Evolutionary conservation across 64 coral and sea anemone species (phyloP), one percentile per base, ranked within the genome.

Genomic region (Orbicella faveolata): DNA sequence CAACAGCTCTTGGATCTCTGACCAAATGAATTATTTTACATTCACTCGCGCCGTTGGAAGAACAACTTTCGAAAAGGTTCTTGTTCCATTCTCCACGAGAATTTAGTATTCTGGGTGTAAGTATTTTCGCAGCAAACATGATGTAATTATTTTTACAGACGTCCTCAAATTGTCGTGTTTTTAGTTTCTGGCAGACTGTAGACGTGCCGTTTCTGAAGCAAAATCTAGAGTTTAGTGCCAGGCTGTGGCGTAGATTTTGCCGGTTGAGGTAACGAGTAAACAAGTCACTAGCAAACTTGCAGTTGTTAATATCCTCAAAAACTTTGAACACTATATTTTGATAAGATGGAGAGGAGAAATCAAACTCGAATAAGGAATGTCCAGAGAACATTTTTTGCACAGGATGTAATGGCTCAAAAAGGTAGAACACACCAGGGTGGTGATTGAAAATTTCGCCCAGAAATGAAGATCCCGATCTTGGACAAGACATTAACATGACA

Each of bases 381-480:
- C 52, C 1, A 4, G 18, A 21, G 21, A 78, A n/a, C 19, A n/a
- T 25, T 9, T 5, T 41, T 53, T 78, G 76, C 48, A 78, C 15
- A 18, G 76, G 0, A 52, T 12, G 44, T 18, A 78, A 53, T 53
- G 76, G 76, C 41, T 78, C 76, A 78, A 78, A 78, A 9, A 78
- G 52, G 52, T 78, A 78, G 17, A 78, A 53, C 1, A 78, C 76
- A 53, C 23, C 15, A n/a, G 76, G 76, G 52, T 78, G 76, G 52
- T 78, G 76, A 53, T 78, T 78, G 76, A 78, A 78, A 41, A 78
- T 19, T 2, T 78, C 76, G 11, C 76, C 76, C 16, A 78, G 23
- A 53, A 78, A 78, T 52, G 76, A 54, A 23, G 76, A 78, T 53
- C 76, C 76, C 20, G 76, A 78, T 78, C 76, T 78, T 53, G 76